Evolutionary conservation across 2,113 vertebrate species (phyloP), one percentile per base, ranked within the genome.

Genomic region (Brachypodius melanocephalos): DNA sequence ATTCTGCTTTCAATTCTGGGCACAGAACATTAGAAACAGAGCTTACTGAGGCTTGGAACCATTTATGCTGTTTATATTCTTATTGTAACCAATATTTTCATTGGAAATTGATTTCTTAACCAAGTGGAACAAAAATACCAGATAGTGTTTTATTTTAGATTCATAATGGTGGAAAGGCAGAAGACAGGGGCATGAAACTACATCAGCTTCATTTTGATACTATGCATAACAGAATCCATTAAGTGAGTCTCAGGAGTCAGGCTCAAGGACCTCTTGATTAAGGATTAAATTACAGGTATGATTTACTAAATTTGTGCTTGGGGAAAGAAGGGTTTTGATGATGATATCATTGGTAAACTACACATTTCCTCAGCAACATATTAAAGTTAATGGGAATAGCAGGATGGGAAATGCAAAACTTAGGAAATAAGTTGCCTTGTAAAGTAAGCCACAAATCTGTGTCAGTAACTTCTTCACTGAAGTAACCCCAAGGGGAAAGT

Each of bases 211-310:
- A 85, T 96, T 95, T 96, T 96, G 91, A 69, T 95, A 86, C 52
- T 76, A 4, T 89, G 90, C 48, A 46, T 88, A 87, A 25, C 49
- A 90, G 81, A 95, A 94, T 89, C 77, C 59, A 73, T 95, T 92
- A 96, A 96, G 84, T 63, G 84, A 88, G 77, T 94, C 96, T 97
- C 19, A 3, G 40, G 96, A 97, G 97, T 94, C 94, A 91, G 84
- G 65, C 91, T 95, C 94, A 55, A 97, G 96, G 80, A 90, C 86
- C 95, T 97, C 89, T 97, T 97, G 97, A 97, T 97, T 95, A 97
- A 96, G 97, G 97, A 87, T 97, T 96, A 97, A 97, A 97, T 94
- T 97, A 93, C 89, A 90, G 86, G 65, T 94, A 72, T 91, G 95
- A 97, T 97, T 97, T 97, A 80, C 93, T 97, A 96, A 96, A 89